phyloP scores from a whole-genome alignment of 2,797 vertebrate species.

The Poecile montanus region DNA sequence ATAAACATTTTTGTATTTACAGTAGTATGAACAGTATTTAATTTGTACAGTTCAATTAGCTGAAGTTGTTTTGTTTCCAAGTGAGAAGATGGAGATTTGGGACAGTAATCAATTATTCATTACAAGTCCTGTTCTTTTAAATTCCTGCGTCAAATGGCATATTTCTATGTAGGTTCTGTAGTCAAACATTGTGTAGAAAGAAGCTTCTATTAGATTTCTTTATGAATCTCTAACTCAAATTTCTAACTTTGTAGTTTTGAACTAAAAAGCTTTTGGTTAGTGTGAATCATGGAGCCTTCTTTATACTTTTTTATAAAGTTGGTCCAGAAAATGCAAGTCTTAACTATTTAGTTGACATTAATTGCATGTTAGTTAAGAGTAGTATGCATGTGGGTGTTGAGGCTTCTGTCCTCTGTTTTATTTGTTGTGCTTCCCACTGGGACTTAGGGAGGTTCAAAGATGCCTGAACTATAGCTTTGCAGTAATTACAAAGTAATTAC shows the following conservation, averaged over 20 bases:
- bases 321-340: not conserved
- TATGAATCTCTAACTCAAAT: not conserved
- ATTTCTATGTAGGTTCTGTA: not conserved
- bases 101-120: not conserved
- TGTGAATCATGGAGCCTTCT: not conserved
- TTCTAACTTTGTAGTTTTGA: not conserved
- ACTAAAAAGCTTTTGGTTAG: not conserved
- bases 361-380: not conserved
- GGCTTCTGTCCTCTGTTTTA: not conserved
- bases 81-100: not conserved
- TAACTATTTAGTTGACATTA: not conserved
- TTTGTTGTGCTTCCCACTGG: not conserved
- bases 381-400: not conserved
- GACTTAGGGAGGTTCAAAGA: not conserved
- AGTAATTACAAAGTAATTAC: not conserved
- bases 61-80: not conserved
- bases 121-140: not conserved
- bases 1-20: not conserved
- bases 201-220: not conserved
- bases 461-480: not conserved
- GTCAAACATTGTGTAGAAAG: not conserved
- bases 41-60: not conserved
- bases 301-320: not conserved
- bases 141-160: not conserved
- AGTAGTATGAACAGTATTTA: not conserved